Percentiles rank a stretch among this genome's conserved stretches.
Conservation (phyloP, 1,140 invertebrate genomes). For the Drosophila azteca region DNA sequence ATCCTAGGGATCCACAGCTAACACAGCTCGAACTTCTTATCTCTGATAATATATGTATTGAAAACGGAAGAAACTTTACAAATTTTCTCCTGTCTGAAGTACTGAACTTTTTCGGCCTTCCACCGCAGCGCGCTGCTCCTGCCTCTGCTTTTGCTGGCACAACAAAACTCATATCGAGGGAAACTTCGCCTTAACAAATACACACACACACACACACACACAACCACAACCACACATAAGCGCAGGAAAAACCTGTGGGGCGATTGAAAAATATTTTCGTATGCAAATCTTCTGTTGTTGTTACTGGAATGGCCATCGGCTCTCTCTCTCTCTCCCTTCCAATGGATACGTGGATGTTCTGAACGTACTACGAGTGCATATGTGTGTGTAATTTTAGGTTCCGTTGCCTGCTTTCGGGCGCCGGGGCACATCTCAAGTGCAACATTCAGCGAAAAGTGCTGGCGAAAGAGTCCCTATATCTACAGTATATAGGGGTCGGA, state of each 20-base stretch:
- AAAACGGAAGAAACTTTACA: slow-evolving; percentile 59
- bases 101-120: slow-evolving; percentile 49
- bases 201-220: slow-evolving; percentile 48
- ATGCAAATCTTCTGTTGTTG: slow-evolving; percentile 68
- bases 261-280: slow-evolving; percentile 76
- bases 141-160: background rate
- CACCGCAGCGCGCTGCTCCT: background rate
- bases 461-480: background rate
- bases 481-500: no score
- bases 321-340: slow-evolving; percentile 11
- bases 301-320: slow-evolving; percentile 41
- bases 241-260: slow-evolving; percentile 47
- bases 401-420: slow-evolving; percentile 56
- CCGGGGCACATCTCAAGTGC: slow-evolving; percentile 66
- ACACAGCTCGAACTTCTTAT: slow-evolving; percentile 41
- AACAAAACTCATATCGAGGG: slow-evolving; percentile 40
- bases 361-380: background rate
- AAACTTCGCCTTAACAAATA: slow-evolving; percentile 59
- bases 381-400: slow-evolving; percentile 30
- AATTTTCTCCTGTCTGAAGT: slow-evolving; percentile 46
- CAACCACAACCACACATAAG: slow-evolving; percentile 58
- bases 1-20: background rate
- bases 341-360: background rate
- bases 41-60: slow-evolving; percentile 48
- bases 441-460: slow-evolving; percentile 36